Percentiles rank a stretch among this genome's conserved stretches.
Evolutionary conservation across 1,140 invertebrate species (phyloP).

Genomic region (Aphaenogaster ashmeadi): DNA sequence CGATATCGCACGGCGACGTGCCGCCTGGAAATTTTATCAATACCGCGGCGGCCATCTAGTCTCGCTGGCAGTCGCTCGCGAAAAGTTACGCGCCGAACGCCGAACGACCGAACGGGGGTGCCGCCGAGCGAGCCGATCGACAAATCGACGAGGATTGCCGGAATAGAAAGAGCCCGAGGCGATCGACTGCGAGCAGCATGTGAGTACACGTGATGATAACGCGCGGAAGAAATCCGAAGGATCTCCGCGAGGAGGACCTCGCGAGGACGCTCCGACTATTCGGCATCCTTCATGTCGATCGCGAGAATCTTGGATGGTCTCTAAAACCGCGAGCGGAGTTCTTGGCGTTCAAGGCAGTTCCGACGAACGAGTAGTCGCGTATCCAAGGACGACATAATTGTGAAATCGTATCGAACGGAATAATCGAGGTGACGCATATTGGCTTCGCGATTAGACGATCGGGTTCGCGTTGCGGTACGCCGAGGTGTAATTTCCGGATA

Average conservation of each 20-base stretch:
- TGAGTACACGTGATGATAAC: conserved; percentile 75
- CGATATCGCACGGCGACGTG: conserved; percentile 68
- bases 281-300: neutral
- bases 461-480: neutral
- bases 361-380: neutral
- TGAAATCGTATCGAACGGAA: neutral
- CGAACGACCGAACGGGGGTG: conserved; percentile 61
- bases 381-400: neutral
- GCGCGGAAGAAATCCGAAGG: neutral
- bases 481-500: neutral
- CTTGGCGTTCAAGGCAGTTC: neutral
- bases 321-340: neutral
- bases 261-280: neutral
- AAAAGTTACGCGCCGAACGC: conserved; percentile 78
- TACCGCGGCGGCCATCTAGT: conserved; percentile 81
- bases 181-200: conserved; percentile 71
- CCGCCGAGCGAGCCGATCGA: conserved; percentile 38
- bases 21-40: conserved; percentile 85
- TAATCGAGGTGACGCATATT: neutral
- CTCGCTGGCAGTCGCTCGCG: conserved; percentile 78
- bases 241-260: neutral
- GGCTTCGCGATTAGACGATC: neutral
- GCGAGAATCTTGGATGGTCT: neutral
- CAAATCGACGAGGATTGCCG: conserved; percentile 64
- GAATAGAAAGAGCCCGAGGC: conserved; percentile 60